These are phyloP conservation scores for Fragum whitleyi DNA, from an alignment of 2,888 invertebrate genomes.

Conservation along the genomic window DNA sequence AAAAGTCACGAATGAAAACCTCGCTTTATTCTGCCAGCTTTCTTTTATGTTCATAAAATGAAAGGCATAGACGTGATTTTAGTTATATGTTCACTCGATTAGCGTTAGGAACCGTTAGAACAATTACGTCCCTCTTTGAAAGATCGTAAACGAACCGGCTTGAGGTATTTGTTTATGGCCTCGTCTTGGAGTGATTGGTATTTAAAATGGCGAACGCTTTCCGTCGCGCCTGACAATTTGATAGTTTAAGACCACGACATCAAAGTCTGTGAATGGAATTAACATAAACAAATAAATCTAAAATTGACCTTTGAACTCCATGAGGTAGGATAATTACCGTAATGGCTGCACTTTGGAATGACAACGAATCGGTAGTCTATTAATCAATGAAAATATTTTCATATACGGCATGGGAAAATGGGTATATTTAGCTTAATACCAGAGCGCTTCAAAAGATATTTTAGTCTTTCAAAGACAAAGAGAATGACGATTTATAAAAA, in stretches of 20 bases:
- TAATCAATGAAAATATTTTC: constrained; percentile 42
- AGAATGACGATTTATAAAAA: no score
- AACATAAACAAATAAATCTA: constrained; percentile 48
- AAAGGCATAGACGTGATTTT: constrained; percentile 28
- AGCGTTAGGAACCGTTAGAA: constrained; percentile 28
- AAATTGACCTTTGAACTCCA: constrained; percentile 60
- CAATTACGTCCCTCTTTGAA: constrained; percentile 39
- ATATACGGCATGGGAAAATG: background rate
- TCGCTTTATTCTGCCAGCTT: background rate
- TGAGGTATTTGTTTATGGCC: constrained; percentile 42
- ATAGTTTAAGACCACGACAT: constrained; percentile 40
- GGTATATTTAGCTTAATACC: no score
- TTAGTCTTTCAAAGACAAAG: no score
- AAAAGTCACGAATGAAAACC: constrained; percentile 27
- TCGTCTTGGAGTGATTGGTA: constrained; percentile 32
- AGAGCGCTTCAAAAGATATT: no score
- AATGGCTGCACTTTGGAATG: constrained; percentile 55
- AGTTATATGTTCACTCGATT: constrained; percentile 29
- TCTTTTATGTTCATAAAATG: constrained; percentile 20
- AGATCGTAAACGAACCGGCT: constrained; percentile 49
- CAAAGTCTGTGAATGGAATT: constrained; percentile 48
- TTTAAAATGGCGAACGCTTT: constrained; percentile 41
- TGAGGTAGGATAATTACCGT: constrained; percentile 31
- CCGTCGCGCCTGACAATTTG: constrained; percentile 34
- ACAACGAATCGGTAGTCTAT: constrained; percentile 52